phyloP scores from a whole-genome alignment of 2,888 invertebrate genomes.

The Coelopa pilipes region DNA sequence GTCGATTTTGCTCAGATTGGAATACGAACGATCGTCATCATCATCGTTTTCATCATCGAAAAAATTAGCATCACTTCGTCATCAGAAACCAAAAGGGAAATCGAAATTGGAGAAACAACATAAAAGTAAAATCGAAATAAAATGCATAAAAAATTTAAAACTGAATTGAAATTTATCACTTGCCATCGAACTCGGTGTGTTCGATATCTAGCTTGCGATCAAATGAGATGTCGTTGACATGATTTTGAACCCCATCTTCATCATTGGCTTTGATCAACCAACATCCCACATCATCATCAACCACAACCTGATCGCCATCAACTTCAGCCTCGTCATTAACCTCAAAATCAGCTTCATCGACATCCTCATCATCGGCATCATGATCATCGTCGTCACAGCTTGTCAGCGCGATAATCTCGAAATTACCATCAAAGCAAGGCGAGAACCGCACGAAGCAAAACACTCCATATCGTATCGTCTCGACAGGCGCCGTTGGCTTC shows the following conservation, averaged over 20 bases:
- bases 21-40: no score
- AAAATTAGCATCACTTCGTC: no score
- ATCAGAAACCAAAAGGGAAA: no score
- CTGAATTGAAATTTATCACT: no score
- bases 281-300: slow-evolving; percentile 1
- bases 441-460: no score
- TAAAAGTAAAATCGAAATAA: no score
- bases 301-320: neutral
- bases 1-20: no score
- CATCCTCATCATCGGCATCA: slow-evolving; percentile 9
- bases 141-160: no score
- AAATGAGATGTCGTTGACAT: neutral
- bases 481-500: neutral
- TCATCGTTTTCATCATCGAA: no score
- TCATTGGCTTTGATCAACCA: neutral
- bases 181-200: neutral
- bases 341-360: neutral
- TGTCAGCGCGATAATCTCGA: no score
- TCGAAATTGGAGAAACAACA: no score
- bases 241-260: neutral
- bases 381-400: neutral
- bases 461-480: neutral
- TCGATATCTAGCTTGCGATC: neutral
- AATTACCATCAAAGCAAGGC: no score
- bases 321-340: slow-evolving; percentile 18